These are phyloP conservation scores for Drosophila chauvacae DNA, from an alignment of 1,140 invertebrate species.

Conservation along the genomic window DNA sequence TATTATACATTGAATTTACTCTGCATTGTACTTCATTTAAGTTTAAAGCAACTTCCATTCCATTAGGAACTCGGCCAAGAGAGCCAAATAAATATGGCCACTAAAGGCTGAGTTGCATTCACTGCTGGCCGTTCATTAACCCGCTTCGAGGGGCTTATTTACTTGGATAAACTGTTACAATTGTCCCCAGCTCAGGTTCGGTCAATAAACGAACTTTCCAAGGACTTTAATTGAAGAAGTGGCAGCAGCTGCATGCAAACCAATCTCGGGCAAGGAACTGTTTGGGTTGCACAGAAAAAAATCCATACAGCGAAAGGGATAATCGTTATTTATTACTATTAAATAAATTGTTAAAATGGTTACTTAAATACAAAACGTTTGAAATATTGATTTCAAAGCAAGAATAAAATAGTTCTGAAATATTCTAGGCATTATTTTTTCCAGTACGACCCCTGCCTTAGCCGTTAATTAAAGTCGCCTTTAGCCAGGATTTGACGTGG, in stretches of 20 bases:
- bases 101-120: slow-evolving; percentile 18
- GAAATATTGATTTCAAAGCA: neutral
- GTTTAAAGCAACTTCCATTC: slow-evolving; percentile 1
- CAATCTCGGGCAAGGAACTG: slow-evolving; percentile 12
- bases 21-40: neutral
- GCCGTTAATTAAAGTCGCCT: slow-evolving; percentile 45
- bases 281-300: neutral
- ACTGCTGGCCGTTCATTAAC: slow-evolving; percentile 34
- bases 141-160: slow-evolving; percentile 30
- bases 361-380: neutral
- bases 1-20: no score
- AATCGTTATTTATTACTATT: fast-evolving
- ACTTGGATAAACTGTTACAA: slow-evolving; percentile 52
- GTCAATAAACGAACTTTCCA: slow-evolving; percentile 53
- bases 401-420: no score
- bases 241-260: slow-evolving; percentile 34
- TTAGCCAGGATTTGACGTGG: slow-evolving; percentile 19
- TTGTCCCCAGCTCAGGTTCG: slow-evolving; percentile 50
- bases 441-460: neutral
- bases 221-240: slow-evolving; percentile 58
- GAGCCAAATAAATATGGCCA: slow-evolving; percentile 27
- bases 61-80: slow-evolving; percentile 17
- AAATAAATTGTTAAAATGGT: neutral
- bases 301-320: neutral
- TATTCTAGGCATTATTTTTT: neutral